A percentile compares a stretch with the other conserved stretches of the same genome.
phyloP scores from a whole-genome alignment of 37 sponge, comb jelly and placozoan species.

The Petrosia ficiformis region DNA sequence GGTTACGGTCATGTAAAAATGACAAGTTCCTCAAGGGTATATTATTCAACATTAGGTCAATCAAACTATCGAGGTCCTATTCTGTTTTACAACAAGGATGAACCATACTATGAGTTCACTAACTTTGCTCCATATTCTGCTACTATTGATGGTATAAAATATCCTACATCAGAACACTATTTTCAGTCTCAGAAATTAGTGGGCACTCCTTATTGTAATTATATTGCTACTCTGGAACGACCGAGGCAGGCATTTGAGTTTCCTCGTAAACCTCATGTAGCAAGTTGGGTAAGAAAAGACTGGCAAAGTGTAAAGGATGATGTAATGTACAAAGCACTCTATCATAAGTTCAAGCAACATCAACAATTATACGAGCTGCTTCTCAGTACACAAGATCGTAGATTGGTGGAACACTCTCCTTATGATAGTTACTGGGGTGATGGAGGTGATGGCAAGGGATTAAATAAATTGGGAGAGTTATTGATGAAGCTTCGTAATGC shows the following conservation, averaged over 20 bases:
- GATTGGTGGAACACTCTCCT: constrained; percentile 34
- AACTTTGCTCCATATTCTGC: constrained; percentile 33
- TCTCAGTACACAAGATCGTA: constrained; percentile 29
- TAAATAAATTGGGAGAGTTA: constrained; percentile 48
- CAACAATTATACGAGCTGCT: constrained; percentile 8
- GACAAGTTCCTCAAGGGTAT: too few species aligned
- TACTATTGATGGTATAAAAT: constrained; percentile 17
- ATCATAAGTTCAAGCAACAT: constrained; percentile 51
- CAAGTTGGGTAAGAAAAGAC: constrained; percentile 41
- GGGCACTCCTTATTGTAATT: constrained; percentile 42
- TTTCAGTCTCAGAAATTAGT: constrained; percentile 64
- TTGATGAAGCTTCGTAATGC: constrained; percentile 35
- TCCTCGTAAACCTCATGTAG: constrained; percentile 33
- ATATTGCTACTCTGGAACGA: constrained; percentile 1
- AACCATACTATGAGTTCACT: constrained; percentile 64
- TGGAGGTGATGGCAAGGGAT: constrained; percentile 53
- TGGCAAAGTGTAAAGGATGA: constrained; percentile 41
- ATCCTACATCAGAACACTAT: constrained; percentile 58
- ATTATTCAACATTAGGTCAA: too few species aligned
- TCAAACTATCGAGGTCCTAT: too few species aligned
- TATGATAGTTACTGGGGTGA: constrained; percentile 67
- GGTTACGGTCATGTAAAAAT: too few species aligned
- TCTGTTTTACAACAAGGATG: constrained; percentile 38
- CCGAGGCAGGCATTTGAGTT: constrained; percentile 42
- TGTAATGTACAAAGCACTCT: constrained; percentile 47